Percentiles rank a stretch among this genome's conserved stretches.
Evolutionary conservation across 1,140 invertebrate species (phyloP).

Genomic region (Anastrepha obliqua): DNA sequence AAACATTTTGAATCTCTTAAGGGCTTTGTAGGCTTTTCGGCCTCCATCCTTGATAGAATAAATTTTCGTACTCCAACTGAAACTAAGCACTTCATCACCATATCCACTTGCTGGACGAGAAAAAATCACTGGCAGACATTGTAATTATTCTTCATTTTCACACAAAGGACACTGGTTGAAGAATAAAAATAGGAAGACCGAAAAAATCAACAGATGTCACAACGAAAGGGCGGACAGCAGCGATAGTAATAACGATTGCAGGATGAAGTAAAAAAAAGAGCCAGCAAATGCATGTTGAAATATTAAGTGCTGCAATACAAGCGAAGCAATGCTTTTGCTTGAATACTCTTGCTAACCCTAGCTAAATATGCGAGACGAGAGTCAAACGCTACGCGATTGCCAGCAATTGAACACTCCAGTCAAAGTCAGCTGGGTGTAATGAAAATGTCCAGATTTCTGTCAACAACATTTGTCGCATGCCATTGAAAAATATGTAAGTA

Average conservation of each 20-base stretch:
- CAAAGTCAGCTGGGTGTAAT: background rate
- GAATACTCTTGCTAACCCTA: background rate
- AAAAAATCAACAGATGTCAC: slow-evolving; percentile 48
- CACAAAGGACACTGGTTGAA: slow-evolving; percentile 5
- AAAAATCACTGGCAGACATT: slow-evolving; percentile 44
- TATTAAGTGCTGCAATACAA: background rate
- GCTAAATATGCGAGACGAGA: background rate
- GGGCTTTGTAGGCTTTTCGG: too few species aligned
- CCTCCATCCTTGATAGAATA: background rate
- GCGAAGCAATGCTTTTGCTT: background rate
- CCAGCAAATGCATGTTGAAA: background rate
- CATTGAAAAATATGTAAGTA: background rate
- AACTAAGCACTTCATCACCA: slow-evolving; percentile 4
- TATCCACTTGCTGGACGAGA: background rate
- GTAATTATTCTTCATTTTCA: slow-evolving; percentile 45
- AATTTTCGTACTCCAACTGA: background rate
- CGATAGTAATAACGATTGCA: background rate
- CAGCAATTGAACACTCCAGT: slow-evolving; percentile 27
- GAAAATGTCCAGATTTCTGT: slow-evolving; percentile 32
- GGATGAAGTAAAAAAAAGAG: background rate
- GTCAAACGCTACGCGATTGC: slow-evolving; percentile 38
- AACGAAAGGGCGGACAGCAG: slow-evolving; percentile 14
- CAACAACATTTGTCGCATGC: slow-evolving; percentile 46
- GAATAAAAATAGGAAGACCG: background rate
- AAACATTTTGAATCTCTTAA: too few species aligned